Evolutionary conservation across 2,888 invertebrate species (phyloP).

Genomic region (Xanthorhoe designata): DNA sequence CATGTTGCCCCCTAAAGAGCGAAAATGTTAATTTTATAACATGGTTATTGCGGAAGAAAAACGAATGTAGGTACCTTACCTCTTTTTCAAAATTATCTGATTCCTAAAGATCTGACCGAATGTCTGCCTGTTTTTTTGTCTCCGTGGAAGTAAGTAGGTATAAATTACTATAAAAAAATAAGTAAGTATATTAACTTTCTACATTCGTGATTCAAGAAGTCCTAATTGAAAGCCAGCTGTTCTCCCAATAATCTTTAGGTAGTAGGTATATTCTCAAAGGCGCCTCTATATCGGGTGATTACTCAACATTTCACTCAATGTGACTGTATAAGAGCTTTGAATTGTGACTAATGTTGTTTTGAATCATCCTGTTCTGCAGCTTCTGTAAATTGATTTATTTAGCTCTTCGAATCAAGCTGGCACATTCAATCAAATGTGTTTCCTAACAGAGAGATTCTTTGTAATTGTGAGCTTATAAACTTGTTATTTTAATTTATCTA

Average conservation of each 20-base stretch:
- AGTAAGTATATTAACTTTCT: background rate
- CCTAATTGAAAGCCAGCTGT: conserved; percentile 2
- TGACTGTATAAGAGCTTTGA: conserved; percentile 29
- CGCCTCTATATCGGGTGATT: conserved; percentile 72
- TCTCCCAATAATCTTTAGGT: conserved; percentile 51
- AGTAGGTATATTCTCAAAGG: conserved; percentile 45
- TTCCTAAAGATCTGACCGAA: no score
- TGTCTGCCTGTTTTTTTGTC: no score
- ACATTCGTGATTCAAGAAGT: background rate
- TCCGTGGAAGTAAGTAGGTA: no score
- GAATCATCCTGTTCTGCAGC: conserved; percentile 26
- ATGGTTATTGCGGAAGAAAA: no score
- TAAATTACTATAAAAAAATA: no score
- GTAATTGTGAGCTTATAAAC: background rate
- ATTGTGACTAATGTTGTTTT: conserved; percentile 39
- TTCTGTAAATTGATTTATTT: conserved; percentile 28
- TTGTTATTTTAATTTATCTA: no score
- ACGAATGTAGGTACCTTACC: no score
- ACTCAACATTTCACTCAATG: conserved; percentile 62
- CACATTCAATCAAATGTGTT: conserved; percentile 6
- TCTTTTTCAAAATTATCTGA: no score
- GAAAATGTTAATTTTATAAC: no score
- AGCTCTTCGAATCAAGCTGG: conserved; percentile 8
- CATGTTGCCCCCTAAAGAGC: no score
- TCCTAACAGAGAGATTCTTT: conserved; percentile 4